Evolutionary conservation across 2,797 vertebrate genomes (phyloP), one percentile per base, ranked within the genome.

Genomic region (Champsocephalus gunnari): DNA sequence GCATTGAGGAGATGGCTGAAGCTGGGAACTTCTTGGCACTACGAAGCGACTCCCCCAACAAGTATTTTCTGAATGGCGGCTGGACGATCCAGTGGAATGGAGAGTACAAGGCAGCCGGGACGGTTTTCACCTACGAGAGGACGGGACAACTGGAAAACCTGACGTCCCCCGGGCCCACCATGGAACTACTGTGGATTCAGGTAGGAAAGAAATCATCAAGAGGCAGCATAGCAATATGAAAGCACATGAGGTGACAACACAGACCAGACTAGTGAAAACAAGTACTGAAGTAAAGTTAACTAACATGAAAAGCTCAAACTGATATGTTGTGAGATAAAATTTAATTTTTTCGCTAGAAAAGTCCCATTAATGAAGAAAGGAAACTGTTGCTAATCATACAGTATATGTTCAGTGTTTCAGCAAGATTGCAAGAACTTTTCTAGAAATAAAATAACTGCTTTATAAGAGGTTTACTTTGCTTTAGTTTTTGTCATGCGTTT

Each of bases 51-150:
- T 95, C 96, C 79, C 96, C 97, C 0, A 93, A 94, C 59, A 96
- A 95, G 56, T 99, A 99, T 87, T 99, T 99, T 89, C 94, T 99
- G 84, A 99, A 99, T 0, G 98, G 97, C 0, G 97, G 95, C 79
- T 99, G 97, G 97, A 97, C 96, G 32, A 99, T 99, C 85, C 98
- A 99, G 89, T 99, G 98, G 98, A 96, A 96, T 0, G 97, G 98
- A 9, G 97, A 98, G 57, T 99, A 99, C 92, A 93, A 95, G 79
- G 97, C 96, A 73, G 98, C 97, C 0, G 98, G 98, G 62, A 96
- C 98, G 0, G 94, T 97, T 3, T 99, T 99, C 92, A 98, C 96
- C 34, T 99, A 99, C 0, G 90, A 94, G 21, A 95, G 98, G 76
- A 95, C 77, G 0, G 97, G 97, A 0, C 96, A 98, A 50, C 93